phyloP scores from a whole-genome alignment of 2,113 vertebrate genomes.

The Megaptera novaeangliae region DNA sequence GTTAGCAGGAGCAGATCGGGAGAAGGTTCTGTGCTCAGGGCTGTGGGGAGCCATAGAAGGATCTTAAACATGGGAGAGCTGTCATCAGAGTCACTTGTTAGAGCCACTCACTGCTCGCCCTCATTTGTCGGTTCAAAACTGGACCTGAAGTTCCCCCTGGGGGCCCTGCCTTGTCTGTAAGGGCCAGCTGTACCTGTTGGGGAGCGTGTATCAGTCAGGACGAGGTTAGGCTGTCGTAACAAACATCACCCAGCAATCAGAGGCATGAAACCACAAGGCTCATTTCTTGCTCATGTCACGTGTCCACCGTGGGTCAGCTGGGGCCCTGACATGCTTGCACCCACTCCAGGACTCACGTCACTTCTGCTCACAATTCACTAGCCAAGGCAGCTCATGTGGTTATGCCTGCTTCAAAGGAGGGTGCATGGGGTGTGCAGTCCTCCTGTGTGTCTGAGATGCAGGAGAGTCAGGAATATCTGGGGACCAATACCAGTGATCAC shows the following conservation, averaged over 20 bases:
- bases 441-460: too few relatives aligned
- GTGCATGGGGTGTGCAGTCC: too few relatives aligned
- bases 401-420: neutral
- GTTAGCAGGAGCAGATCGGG: rapidly evolving
- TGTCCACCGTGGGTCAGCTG: neutral
- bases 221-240: neutral
- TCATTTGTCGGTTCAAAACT: neutral
- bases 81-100: neutral
- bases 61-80: neutral
- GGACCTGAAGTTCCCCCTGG: neutral
- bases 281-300: neutral
- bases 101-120: neutral
- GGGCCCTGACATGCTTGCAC: neutral
- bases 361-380: neutral
- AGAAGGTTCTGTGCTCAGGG: neutral
- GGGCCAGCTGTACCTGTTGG: neutral
- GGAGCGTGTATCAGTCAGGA: neutral
- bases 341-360: neutral
- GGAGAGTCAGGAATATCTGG: too few relatives aligned
- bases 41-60: neutral
- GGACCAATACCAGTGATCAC: too few relatives aligned
- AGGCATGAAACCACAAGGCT: neutral
- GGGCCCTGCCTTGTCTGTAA: neutral
- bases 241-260: too few relatives aligned
- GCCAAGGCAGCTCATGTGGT: neutral